phyloP scores from a whole-genome alignment of 2,888 invertebrate genomes.

The Dioctria rufipes region DNA sequence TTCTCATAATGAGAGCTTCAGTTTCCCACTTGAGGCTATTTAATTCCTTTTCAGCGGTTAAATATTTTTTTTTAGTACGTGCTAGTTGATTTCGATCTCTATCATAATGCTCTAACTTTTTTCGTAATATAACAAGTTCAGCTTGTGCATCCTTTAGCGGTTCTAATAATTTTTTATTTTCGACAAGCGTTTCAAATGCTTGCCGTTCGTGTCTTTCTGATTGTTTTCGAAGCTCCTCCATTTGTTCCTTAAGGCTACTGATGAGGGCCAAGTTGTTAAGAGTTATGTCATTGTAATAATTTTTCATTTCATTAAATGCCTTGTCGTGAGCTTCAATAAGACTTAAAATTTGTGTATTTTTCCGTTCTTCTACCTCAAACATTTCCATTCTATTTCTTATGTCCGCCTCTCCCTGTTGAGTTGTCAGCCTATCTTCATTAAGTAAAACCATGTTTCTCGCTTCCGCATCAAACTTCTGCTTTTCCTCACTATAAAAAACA shows the following conservation, averaged over 20 bases:
- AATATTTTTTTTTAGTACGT: conserved; percentile 68
- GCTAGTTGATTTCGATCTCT: conserved; percentile 85
- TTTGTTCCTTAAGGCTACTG: conserved; percentile 89
- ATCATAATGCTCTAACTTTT: conserved; percentile 87
- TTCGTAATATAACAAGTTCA: conserved; percentile 81
- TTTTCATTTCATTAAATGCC: conserved; percentile 91
- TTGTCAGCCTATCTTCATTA: conserved; percentile 78
- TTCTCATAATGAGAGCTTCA: conserved; percentile 82
- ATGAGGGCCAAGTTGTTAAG: conserved; percentile 93
- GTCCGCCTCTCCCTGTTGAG: conserved; percentile 80
- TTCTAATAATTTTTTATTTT: conserved; percentile 81
- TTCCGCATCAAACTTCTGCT: conserved; percentile 78
- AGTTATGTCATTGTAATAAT: conserved; percentile 96
- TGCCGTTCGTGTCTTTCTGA: conserved; percentile 84
- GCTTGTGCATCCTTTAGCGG: conserved; percentile 81
- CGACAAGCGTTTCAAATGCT: conserved; percentile 73
- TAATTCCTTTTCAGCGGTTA: conserved; percentile 73
- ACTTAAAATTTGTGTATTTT: conserved; percentile 88
- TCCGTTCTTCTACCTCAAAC: conserved; percentile 91
- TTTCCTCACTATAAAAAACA: conserved; percentile 72
- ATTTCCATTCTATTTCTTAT: conserved; percentile 86
- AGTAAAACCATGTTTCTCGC: conserved; percentile 76
- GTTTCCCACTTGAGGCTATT: conserved; percentile 77
- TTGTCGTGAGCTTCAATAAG: conserved; percentile 87
- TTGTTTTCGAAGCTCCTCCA: conserved; percentile 82